Evolutionary conservation across 2,888 invertebrate species (phyloP).

Genomic region (Bedellia somnulentella): DNA sequence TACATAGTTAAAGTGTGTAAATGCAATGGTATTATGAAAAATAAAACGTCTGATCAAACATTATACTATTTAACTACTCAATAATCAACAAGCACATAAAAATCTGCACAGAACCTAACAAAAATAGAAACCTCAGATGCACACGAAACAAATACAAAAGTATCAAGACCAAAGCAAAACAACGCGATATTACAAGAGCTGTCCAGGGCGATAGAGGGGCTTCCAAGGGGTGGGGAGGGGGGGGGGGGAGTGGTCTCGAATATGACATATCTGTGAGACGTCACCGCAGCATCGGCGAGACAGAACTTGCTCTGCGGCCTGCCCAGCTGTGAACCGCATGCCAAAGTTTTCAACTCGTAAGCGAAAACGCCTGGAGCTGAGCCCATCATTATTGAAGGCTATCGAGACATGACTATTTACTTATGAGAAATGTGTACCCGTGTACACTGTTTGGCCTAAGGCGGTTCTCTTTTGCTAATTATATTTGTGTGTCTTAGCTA

Average conservation of each 20-base stretch:
- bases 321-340: conserved; percentile 36
- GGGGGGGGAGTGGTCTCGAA: conserved; percentile 25
- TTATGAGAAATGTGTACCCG: conserved; percentile 16
- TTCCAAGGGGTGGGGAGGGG: conserved; percentile 11
- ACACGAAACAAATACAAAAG: conserved; percentile 9
- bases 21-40: too few relatives aligned
- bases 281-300: conserved; percentile 43
- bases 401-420: conserved; percentile 54
- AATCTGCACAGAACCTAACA: too few relatives aligned
- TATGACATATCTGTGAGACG: conserved; percentile 54
- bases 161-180: conserved; percentile 32
- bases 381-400: conserved; percentile 39
- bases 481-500: too few relatives aligned
- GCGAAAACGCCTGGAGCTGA: conserved; percentile 31
- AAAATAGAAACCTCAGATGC: too few relatives aligned
- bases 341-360: conserved; percentile 32
- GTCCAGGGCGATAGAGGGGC: conserved; percentile 30
- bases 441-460: too few relatives aligned
- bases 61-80: too few relatives aligned
- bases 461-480: too few relatives aligned
- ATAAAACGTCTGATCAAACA: too few relatives aligned
- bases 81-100: too few relatives aligned
- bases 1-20: too few relatives aligned
- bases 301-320: conserved; percentile 53
- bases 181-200: conserved; percentile 28